phyloP scores from a whole-genome alignment of 2,113 vertebrate species.

The Rattus rattus region DNA sequence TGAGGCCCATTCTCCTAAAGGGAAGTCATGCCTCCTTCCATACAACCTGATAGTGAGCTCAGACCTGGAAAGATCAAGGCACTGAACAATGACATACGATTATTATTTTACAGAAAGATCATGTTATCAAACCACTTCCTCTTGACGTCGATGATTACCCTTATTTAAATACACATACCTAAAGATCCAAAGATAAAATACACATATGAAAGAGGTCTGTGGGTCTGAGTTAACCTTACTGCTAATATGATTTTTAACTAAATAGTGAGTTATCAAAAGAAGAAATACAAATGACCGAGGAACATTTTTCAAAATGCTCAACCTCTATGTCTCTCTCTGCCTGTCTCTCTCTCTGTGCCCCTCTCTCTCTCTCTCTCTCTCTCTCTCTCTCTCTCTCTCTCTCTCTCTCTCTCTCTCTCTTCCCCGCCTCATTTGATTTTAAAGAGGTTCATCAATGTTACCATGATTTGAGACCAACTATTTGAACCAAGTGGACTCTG shows the following conservation, averaged over 20 bases:
- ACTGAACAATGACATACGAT: neutral
- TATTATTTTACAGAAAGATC: neutral
- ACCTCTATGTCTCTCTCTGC: neutral
- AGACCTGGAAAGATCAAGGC: neutral
- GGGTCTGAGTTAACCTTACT: no score
- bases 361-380: neutral
- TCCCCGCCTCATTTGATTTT: neutral
- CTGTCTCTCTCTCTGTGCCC: neutral
- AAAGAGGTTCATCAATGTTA: no score
- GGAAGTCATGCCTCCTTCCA: neutral
- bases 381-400: neutral
- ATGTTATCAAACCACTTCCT: no score
- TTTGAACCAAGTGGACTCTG: neutral
- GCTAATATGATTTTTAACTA: neutral
- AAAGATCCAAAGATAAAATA: neutral
- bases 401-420: no score
- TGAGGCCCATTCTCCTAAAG: accelerated
- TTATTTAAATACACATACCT: neutral
- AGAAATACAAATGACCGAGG: neutral
- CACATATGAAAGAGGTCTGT: neutral
- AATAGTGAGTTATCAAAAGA: neutral
- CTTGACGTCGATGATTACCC: neutral
- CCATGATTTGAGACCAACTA: no score
- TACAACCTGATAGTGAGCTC: neutral
- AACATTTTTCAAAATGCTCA: neutral